Evolutionary conservation across 2,888 invertebrate species (phyloP), one percentile per base, ranked within the genome.

Genomic region (Unio pictorum): DNA sequence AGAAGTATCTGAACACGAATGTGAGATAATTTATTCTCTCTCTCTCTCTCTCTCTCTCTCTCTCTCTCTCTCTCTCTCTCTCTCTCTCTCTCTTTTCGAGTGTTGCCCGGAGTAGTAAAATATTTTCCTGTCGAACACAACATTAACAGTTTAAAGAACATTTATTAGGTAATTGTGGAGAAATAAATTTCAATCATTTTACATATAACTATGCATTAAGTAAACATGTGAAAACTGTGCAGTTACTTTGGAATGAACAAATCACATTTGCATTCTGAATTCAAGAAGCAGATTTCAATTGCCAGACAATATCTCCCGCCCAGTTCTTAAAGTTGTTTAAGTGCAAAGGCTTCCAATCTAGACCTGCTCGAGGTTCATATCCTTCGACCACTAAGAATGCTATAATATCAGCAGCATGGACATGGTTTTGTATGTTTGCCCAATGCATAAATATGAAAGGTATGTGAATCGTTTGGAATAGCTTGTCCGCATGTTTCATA

Each of bases 361-460:
- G n/a, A 18, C 61, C 61, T 55, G 28, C 30, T n/a, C 60, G 58
- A n/a, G 73, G 69, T 15, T 55, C 54, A 26, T 69, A 73, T 26
- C 73, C 69, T 18, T 23, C 58, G 8, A 55, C 45, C 26, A 54
- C 26, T 55, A 73, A 73, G 59, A 70, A 70, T 15, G n/a, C n/a
- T 7, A 58, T 56, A 11, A 70, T 20, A 55, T 59, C 67, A 11
- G 34, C 26, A 58, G 58, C 61, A 1, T 70, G 59, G 4, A 45
- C 23, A 20, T 26, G 28, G n/a, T 69, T 56, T 20, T 30, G 7
- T 1, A 15, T 20, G 17, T 61, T 34, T 62, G 20, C 28, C 81
- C 80, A 81, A 55, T 78, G 73, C 69, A 78, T 78, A 23, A 81
- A 68, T 1, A 80, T 74, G 64, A 66, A 75, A 4, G 59, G 71